Evolutionary conservation across 1,140 invertebrate species (phyloP).

Genomic region (Mamestra configurata): DNA sequence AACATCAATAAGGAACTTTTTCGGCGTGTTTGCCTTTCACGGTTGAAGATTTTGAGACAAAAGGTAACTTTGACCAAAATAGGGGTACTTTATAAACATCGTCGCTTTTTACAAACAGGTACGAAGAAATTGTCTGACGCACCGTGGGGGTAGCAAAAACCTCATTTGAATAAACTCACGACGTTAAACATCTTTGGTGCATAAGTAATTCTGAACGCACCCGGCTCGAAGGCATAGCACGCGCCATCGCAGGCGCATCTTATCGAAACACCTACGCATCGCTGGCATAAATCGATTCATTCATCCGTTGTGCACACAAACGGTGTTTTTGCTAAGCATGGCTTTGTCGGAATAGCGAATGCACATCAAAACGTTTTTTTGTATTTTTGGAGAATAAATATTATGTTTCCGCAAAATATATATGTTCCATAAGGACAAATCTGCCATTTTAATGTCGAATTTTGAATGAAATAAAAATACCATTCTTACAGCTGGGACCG

Average conservation of each 20-base stretch:
- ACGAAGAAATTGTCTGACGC: slow-evolving; percentile 57
- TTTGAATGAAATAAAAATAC: neutral
- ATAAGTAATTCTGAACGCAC: slow-evolving; percentile 62
- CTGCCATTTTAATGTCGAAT: too few relatives aligned
- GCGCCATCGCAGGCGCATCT: slow-evolving; percentile 50
- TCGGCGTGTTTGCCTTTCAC: neutral
- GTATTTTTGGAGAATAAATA: neutral
- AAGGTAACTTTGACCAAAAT: slow-evolving; percentile 16
- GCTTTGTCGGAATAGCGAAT: neutral
- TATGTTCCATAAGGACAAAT: too few relatives aligned
- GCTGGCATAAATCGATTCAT: slow-evolving; percentile 40
- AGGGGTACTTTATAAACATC: slow-evolving; percentile 30
- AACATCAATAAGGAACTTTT: slow-evolving; percentile 1
- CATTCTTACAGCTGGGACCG: neutral
- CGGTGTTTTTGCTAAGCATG: slow-evolving; percentile 12
- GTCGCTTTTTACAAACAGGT: slow-evolving; percentile 16
- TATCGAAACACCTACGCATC: slow-evolving; percentile 47
- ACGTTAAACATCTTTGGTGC: slow-evolving; percentile 58
- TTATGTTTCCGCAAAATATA: neutral
- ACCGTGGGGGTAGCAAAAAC: slow-evolving; percentile 59
- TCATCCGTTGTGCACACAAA: slow-evolving; percentile 44
- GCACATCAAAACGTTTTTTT: slow-evolving; percentile 14
- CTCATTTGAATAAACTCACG: slow-evolving; percentile 64
- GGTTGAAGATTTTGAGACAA: slow-evolving; percentile 16
- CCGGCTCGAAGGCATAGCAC: slow-evolving; percentile 57